A percentile compares a stretch with the other conserved stretches of the same genome.
Conservation (phyloP, 2,888 invertebrate species). For the Celastrina argiolus region DNA sequence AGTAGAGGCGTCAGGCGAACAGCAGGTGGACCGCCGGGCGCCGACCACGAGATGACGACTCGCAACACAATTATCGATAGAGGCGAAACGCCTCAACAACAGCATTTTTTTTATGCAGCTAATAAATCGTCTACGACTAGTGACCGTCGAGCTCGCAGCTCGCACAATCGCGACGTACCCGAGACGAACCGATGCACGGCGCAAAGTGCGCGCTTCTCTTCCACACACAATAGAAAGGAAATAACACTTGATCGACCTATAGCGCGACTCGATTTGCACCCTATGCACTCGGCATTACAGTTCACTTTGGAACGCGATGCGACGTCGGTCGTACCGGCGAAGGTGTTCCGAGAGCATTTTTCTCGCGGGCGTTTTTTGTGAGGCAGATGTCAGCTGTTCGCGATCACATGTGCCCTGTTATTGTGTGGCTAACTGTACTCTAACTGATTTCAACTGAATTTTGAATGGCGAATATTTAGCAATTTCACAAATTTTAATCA, state of each 20-base stretch:
- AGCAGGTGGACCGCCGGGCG: too few species aligned
- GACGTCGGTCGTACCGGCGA: conserved; percentile 27
- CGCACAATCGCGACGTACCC: neutral
- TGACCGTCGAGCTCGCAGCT: neutral
- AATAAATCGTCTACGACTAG: neutral
- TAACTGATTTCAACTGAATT: conserved; percentile 62
- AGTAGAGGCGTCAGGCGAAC: neutral
- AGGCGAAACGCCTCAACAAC: neutral
- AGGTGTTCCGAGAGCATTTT: conserved; percentile 39
- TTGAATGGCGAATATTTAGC: neutral
- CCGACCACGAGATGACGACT: too few species aligned
- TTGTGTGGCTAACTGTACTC: conserved; percentile 54
- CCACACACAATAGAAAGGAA: conserved; percentile 9
- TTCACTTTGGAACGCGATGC: conserved; percentile 22
- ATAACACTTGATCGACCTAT: neutral
- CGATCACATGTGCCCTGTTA: conserved; percentile 54
- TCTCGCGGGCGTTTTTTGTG: conserved; percentile 45
- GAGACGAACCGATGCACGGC: neutral
- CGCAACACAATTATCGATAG: too few species aligned
- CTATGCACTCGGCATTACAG: neutral
- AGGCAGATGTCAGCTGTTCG: conserved; percentile 63
- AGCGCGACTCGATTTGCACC: neutral
- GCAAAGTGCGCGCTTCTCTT: neutral
- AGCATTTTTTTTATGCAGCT: too few species aligned
- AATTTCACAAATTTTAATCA: too few species aligned